Base-by-base conservation (phyloP, 2,888 invertebrate species). In the Agonopterix alstromeriana region DNA sequence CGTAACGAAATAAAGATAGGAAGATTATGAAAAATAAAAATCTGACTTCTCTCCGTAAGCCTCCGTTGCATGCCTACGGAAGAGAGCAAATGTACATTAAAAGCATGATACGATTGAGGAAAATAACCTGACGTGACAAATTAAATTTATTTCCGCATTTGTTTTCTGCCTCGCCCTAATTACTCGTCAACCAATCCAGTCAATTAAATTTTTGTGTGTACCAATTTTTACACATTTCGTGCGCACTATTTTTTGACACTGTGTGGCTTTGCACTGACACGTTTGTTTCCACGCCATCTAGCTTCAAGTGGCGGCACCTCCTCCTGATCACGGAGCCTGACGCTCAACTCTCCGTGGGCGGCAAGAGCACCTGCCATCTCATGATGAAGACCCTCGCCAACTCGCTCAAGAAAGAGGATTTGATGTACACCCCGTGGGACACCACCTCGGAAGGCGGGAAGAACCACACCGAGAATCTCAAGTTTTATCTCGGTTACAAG, bases 311-410 rank as follows among this genome's bases (percentile, higher is more conserved):
- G 95, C 86, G 78, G 51, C 93, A 92, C 73, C 83, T 94, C 17
- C 91, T 93, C 50, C 84, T 95, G 53, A 89, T 96, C 73, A 95
- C 93, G 72, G 93, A 95, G 63, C 92, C 92, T 14, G 89, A 92
- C 53, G 93, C 93, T 0, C 92, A 94, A 67, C 77, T 90, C 12
- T 90, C 92, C 63, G 88, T 94, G 4, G 93, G 91, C 14, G 94
- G 94, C 2, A 90, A 90, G 46, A 90, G 91, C 35, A 93, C 94
- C 27, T 96, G 96, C 67, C 92, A 93, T 54, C 90, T 95, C 52
- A 92, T 93, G 83, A 93, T 94, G 90, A 92, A 92, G 57, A 91
- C 93, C 0, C 81, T 95, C 65, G 92, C 93, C 7, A 91, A 93
- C 63, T 87, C 70, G 53, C 60, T 90, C 62, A 89, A 89, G 64